Conservation (phyloP, 2,797 vertebrate species). For the Myoxocephalus aenaeus region DNA sequence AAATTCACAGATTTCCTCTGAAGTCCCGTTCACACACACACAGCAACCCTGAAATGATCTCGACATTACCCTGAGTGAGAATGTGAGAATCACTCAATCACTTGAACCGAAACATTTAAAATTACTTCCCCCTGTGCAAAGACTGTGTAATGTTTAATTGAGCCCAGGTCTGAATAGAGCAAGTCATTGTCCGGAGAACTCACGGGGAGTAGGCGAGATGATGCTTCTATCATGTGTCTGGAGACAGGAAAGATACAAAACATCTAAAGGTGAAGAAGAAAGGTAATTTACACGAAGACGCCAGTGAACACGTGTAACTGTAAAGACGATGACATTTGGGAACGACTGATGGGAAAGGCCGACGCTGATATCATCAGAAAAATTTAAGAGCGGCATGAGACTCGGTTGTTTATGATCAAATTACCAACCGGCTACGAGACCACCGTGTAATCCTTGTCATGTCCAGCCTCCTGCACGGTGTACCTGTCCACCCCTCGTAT, state of each 20-base stretch:
- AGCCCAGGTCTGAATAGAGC: neutral
- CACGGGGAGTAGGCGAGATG: neutral
- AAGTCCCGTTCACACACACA: neutral
- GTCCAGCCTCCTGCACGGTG: neutral
- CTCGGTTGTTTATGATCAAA: neutral
- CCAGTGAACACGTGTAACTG: neutral
- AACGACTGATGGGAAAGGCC: neutral
- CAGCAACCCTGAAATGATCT: neutral
- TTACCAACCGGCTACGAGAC: neutral
- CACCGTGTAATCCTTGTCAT: neutral
- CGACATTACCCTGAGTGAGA: neutral
- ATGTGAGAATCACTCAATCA: neutral
- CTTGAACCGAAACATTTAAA: neutral
- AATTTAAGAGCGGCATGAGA: neutral
- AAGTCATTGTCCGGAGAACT: neutral
- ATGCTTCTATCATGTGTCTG: neutral
- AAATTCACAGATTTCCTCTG: slow-evolving; percentile 40
- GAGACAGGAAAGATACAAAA: neutral
- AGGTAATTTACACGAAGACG: neutral
- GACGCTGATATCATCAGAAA: neutral
- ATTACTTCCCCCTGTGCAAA: neutral
- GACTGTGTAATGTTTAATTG: neutral
- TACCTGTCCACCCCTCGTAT: neutral
- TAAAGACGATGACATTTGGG: neutral
- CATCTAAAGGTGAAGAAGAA: neutral